These are phyloP conservation scores for Caenorhabditis tropicalis DNA, from an alignment of 1,140 invertebrate genomes.

Conservation along the genomic window DNA sequence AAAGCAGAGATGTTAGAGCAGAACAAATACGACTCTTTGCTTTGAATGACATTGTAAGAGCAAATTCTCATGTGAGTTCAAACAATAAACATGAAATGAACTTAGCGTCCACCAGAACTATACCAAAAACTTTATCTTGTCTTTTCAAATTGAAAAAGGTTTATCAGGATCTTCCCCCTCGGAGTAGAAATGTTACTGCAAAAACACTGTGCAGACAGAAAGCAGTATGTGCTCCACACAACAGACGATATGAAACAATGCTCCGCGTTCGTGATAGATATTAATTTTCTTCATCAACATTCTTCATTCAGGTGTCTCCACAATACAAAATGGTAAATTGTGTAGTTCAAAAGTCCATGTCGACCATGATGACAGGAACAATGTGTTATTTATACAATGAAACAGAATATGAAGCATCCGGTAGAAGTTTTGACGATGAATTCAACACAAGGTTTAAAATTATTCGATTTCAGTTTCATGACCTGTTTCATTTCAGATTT, in stretches of 20 bases:
- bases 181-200: neutral
- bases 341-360: constrained; percentile 49
- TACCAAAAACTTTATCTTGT: too few relatives aligned
- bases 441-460: neutral
- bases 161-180: neutral
- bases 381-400: constrained; percentile 52
- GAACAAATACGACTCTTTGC: neutral
- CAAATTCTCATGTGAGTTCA: neutral
- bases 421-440: constrained; percentile 35
- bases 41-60: neutral
- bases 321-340: constrained; percentile 43
- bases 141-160: too few relatives aligned
- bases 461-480: neutral
- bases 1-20: neutral
- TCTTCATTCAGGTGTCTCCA: neutral
- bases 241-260: constrained; percentile 19
- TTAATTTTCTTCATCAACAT: neutral
- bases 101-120: too few relatives aligned
- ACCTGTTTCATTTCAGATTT: neutral
- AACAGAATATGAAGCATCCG: neutral
- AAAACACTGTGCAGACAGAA: neutral
- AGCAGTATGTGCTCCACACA: neutral
- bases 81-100: too few relatives aligned
- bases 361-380: constrained; percentile 47
- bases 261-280: neutral